Conservation (phyloP, 2,888 invertebrate species). For the Nomada fucata region DNA sequence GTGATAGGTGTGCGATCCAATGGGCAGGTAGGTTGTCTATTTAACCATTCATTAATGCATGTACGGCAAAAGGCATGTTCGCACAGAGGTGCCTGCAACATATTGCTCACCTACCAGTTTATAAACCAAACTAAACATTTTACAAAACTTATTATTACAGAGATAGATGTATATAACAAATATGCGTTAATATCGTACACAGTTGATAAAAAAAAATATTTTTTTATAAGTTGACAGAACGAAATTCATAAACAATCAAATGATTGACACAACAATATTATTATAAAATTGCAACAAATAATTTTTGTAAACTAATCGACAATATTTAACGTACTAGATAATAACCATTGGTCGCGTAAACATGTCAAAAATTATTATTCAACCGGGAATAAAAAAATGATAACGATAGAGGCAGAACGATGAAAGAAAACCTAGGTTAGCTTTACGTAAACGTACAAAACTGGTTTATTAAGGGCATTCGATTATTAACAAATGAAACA, state of each 20-base stretch:
- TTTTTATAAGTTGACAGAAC: slow-evolving; percentile 22
- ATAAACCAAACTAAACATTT: slow-evolving; percentile 66
- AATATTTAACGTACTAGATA: no score
- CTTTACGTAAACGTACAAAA: slow-evolving; percentile 24
- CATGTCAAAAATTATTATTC: not conserved
- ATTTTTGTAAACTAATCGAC: not conserved
- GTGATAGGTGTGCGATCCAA: slow-evolving; percentile 96
- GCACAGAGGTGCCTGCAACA: slow-evolving; percentile 94
- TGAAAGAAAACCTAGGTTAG: slow-evolving; percentile 49
- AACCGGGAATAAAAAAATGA: not conserved
- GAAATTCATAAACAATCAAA: slow-evolving; percentile 16
- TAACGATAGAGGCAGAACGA: not conserved
- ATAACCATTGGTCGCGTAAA: not conserved
- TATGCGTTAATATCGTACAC: not conserved
- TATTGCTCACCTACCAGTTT: slow-evolving; percentile 79
- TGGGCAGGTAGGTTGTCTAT: slow-evolving; percentile 96
- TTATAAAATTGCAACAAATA: not conserved
- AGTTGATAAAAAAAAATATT: not conserved
- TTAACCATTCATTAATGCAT: slow-evolving; percentile 98
- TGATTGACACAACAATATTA: not conserved
- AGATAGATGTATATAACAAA: not conserved
- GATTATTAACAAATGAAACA: slow-evolving; percentile 24
- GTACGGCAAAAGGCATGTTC: slow-evolving; percentile 98
- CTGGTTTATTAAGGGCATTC: slow-evolving; percentile 5
- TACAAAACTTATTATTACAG: slow-evolving; percentile 26